Evolutionary conservation across 2,797 vertebrate species (phyloP), one percentile per base, ranked within the genome.

Genomic region (Sphenodon punctatus): DNA sequence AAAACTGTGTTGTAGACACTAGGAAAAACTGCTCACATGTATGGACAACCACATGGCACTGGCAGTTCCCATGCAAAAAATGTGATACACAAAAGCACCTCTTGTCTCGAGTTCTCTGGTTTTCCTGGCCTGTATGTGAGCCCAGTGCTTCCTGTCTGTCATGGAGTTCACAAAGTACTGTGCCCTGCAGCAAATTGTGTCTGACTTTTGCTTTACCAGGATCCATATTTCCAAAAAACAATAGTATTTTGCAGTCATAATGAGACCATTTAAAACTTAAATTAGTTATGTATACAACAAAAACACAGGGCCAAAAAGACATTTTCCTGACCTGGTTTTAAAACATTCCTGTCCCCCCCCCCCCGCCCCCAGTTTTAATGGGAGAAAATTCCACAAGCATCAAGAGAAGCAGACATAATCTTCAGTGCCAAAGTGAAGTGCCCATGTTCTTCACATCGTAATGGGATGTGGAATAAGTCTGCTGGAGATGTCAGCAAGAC

Each of bases 401-500:
- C 45, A 69, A 84, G 65, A 78, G 53, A 82, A 84, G 32, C 46
- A 88, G 79, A 80, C 75, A 56, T 59, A 71, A 63, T 48, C 34
- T 34, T 60, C n/a, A 58, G 19, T 61, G 82, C 78, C 87, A 90
- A 72, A 89, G 39, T 0, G 9, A 86, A 78, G 74, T 77, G 72
- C 58, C 60, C 84, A 75, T 85, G 56, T 90, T 86, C 78, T 89
- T 90, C 89, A 75, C 79, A 77, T 89, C 67, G 84, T 88, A 78
- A 71, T 63, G 63, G 79, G 53, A 73, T 82, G 77, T 83, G 67
- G 55, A 89, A 77, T 82, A 78, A 82, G 65, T 79, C 79, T 85
- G 89, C 77, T 88, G 70, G 75, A 91, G 41, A 81, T 85, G 68
- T 88, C 89, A 86, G 73, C 53, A 80, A 87, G 84, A 90, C 87